Evolutionary conservation across 1,140 invertebrate species (phyloP), one percentile per base, ranked within the genome.

Genomic region (Phortica variegata): DNA sequence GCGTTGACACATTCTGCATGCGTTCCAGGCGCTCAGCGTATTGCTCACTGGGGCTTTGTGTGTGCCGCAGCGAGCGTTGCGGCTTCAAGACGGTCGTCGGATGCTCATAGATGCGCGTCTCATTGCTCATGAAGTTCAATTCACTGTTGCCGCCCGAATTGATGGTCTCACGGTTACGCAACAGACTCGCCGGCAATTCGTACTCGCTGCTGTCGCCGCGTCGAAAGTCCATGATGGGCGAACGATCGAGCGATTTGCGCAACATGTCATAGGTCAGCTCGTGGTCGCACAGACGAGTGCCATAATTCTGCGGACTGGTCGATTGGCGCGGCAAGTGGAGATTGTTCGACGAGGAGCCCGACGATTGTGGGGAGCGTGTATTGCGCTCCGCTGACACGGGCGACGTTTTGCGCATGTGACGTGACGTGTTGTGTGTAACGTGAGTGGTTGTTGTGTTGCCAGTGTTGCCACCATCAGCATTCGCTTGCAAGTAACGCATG

Each of bases 251-350:
- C 0, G 69, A 61, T 32, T 61, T 63, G 1, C 74, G 50, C 3
- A 70, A 23, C 56, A 73, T 69, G 17, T 76, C 74, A 38, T 70
- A 76, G 7, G 74, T 75, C 5, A 76, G 43, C 31, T 76, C 73
- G 31, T 76, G 74, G 39, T 76, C 73, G 37, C 72, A 76, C 5
- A 75, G 38, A 2, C 74, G 56, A 1, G 63, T 76, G 2, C 74
- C 74, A 37, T 76, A 76, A 32, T 19, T 44, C 36, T 60, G 63
- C 3, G 74, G 72, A 39, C 71, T 76, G 32, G 56, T 61, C 1
- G 57, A 53, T 47, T 68, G 58, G 2, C 63, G 62, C 1, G 57
- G 47, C 20, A 58, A 37, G 18, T 61, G 62, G 1, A 71, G 41
- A 44, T 61, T 73, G 34, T 69, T 74, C 0, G 61, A 63, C 0